Percentiles rank a stretch among this genome's conserved stretches.
These are phyloP conservation scores for Solenopsis fugax DNA, from an alignment of 1,140 invertebrate species.

Conservation along the genomic window DNA sequence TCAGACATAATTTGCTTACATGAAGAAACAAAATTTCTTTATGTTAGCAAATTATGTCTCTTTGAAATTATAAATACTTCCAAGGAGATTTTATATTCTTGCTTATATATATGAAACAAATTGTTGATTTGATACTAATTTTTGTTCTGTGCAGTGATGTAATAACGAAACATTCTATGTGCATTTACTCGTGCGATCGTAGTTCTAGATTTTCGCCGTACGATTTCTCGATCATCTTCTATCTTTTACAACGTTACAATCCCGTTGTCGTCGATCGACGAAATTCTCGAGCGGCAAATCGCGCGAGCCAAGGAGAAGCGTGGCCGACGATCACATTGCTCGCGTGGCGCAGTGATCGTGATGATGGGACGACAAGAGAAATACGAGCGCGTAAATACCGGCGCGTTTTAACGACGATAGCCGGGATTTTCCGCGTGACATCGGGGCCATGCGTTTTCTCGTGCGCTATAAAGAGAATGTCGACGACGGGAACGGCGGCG, in stretches of 20 bases:
- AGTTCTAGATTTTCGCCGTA: constrained; percentile 1
- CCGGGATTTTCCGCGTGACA: constrained; percentile 64
- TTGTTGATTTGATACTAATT: no score
- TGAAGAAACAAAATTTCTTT: no score
- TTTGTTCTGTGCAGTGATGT: no score
- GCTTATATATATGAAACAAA: no score
- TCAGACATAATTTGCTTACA: no score
- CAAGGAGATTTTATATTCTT: no score
- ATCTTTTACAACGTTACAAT: neutral
- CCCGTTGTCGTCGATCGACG: constrained; percentile 11
- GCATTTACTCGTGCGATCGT: neutral
- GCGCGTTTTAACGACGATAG: constrained; percentile 63
- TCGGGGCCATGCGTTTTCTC: constrained; percentile 63
- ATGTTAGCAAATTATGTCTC: no score
- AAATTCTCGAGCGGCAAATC: constrained; percentile 54
- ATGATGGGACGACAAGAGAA: constrained; percentile 67
- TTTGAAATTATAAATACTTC: no score
- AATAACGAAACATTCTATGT: neutral
- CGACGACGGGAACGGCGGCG: constrained; percentile 33
- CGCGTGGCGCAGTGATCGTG: constrained; percentile 56
- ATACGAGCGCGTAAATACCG: constrained; percentile 69
- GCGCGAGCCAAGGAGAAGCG: constrained; percentile 29
- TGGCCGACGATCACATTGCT: constrained; percentile 67
- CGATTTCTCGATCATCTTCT: neutral
- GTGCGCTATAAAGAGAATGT: constrained; percentile 58